phyloP scores from a whole-genome alignment of 35 echinoderm and acorn worm species.

The Diadema setosum region DNA sequence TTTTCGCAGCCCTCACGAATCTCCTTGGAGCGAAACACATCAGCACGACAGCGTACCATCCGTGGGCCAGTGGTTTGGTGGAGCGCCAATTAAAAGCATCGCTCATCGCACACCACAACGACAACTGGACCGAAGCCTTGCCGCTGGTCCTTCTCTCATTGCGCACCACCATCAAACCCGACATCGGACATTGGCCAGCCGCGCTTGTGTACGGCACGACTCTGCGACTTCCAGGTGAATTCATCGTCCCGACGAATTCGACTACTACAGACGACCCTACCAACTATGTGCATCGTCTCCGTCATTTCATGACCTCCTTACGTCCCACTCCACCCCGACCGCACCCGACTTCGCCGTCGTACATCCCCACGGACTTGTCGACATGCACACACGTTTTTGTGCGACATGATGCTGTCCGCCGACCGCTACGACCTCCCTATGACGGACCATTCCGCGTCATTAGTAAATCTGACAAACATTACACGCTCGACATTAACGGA shows the following conservation, averaged over 20 bases:
- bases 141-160: constrained; percentile 9
- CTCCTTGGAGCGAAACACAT: too few species aligned
- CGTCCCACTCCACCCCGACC: too few species aligned
- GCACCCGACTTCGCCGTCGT: too few species aligned
- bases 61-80: too few species aligned
- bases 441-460: not conserved
- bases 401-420: not conserved
- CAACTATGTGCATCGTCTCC: not conserved
- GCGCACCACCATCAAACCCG: constrained; percentile 1
- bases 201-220: constrained; percentile 43
- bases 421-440: not conserved
- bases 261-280: not conserved
- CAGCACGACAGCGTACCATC: too few species aligned
- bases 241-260: not conserved
- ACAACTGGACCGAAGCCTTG: not conserved
- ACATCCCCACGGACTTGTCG: too few species aligned
- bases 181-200: constrained; percentile 4
- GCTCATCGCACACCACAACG: not conserved
- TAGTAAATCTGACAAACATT: not conserved
- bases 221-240: constrained; percentile 31
- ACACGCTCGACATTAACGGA: not conserved
- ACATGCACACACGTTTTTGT: too few species aligned
- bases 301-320: too few species aligned
- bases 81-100: constrained; percentile 23
- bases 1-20: too few species aligned